Evolutionary conservation across 2,888 invertebrate genomes (phyloP).

Genomic region (Heliconius aoede): DNA sequence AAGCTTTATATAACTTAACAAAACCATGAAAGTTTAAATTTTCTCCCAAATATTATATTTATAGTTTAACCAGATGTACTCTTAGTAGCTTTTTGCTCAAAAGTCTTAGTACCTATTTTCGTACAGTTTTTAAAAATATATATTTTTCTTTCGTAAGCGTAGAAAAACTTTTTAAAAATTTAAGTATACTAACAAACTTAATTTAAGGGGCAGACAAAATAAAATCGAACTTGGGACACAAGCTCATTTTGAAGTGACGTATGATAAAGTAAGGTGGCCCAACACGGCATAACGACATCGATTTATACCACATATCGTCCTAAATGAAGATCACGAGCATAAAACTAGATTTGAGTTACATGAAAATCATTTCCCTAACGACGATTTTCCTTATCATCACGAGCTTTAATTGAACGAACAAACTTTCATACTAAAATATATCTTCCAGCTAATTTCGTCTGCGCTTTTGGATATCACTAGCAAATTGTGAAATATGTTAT

Average conservation of each 20-base stretch:
- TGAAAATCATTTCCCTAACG: constrained; percentile 23
- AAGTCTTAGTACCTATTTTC: no score
- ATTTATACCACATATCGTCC: constrained; percentile 22
- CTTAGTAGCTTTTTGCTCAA: no score
- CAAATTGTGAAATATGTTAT: not conserved
- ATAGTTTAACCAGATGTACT: no score
- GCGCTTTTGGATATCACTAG: not conserved
- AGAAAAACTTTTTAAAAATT: no score
- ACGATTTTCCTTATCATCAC: constrained; percentile 8
- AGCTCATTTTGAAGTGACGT: constrained; percentile 39
- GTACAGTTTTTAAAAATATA: no score
- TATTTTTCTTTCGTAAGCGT: no score
- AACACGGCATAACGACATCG: constrained; percentile 34
- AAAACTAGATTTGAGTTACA: constrained; percentile 25
- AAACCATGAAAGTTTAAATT: no score
- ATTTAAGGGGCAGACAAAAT: not conserved
- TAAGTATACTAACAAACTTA: no score
- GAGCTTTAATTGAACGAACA: constrained; percentile 7
- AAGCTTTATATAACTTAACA: not conserved
- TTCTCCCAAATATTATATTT: no score
- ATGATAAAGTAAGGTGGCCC: constrained; percentile 32
- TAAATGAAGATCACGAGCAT: constrained; percentile 32
- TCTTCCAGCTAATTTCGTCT: not conserved
- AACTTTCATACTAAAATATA: constrained; percentile 21
- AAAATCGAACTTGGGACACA: not conserved